Evolutionary conservation across 2,888 invertebrate species (phyloP).

Genomic region (Pyrrhosoma nymphula): DNA sequence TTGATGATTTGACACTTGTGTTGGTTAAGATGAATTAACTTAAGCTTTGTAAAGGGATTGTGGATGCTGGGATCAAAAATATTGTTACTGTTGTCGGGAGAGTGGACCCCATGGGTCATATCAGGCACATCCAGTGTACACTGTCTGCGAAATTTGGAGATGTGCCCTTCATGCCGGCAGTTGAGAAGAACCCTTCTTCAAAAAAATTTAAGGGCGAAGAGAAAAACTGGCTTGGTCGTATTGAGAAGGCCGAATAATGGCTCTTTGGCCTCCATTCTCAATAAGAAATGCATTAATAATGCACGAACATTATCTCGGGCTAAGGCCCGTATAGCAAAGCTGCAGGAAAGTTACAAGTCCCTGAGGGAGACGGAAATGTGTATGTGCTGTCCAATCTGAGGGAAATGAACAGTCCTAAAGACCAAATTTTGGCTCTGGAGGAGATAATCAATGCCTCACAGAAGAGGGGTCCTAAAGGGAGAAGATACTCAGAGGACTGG

Average conservation of each 20-base stretch:
- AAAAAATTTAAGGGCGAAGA: slow-evolving; percentile 24
- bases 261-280: not conserved
- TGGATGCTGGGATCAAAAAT: too few relatives aligned
- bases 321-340: not conserved
- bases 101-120: too few relatives aligned
- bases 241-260: not conserved
- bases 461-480: not conserved
- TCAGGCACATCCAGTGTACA: too few relatives aligned
- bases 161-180: too few relatives aligned
- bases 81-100: too few relatives aligned
- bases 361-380: not conserved
- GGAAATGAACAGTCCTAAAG: not conserved
- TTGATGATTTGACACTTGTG: too few relatives aligned
- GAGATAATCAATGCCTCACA: not conserved
- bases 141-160: too few relatives aligned
- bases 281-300: not conserved
- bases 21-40: too few relatives aligned
- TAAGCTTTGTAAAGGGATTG: too few relatives aligned
- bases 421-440: not conserved
- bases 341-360: not conserved
- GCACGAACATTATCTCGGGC: not conserved
- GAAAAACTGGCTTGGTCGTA: not conserved
- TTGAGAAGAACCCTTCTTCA: not conserved
- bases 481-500: not conserved
- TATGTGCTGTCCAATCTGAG: not conserved